Evolutionary conservation across 1,140 invertebrate genomes (phyloP), one percentile per base, ranked within the genome.

Genomic region (Habropoda laboriosa): DNA sequence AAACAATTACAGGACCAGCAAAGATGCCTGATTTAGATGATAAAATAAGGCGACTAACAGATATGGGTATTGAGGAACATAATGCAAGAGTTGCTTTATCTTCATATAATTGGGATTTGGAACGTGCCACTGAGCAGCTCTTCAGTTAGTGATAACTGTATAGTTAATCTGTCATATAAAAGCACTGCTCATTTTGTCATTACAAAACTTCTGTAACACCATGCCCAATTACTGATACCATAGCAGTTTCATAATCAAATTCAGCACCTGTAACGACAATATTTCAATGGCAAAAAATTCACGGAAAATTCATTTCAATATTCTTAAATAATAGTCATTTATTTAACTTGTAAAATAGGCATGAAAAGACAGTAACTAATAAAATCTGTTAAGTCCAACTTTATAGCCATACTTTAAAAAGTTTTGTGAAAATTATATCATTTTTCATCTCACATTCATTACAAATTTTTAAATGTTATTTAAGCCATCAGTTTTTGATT

Each of bases 51-150:
- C 94, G 96, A 81, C 93, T 98, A 61, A 94, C 95, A 79, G 97
- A 98, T 88, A 98, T 98, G 96, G 97, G 97, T n/a, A 94, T 98
- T 21, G 96, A 97, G 73, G 96, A 97, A 89, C 95, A 97, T 80
- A 94, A 95, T 87, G 97, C 97, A 18, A 93, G 97, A 76, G 96
- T 96, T 27, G 97, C 97, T 40, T 94, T 99, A 32, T 98, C 97
- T 32, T 96, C 97, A 24, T 97, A 96, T 89, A 96, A 97, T 90
- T 99, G 98, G 98, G 96, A 98, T 89, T 92, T 98, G 87, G 96
- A 97, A 93, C 94, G 96, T 89, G 97, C 97, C 57, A 98, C 97
- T 16, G 97, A 98, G 92, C 95, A 96, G 89, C 93, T 98, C 70
- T 98, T 98, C 93, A 97, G 96, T 95, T 98, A 97, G 95, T 94